Base-by-base conservation (phyloP, 2,888 invertebrate genomes). In the Agrotis puta region DNA sequence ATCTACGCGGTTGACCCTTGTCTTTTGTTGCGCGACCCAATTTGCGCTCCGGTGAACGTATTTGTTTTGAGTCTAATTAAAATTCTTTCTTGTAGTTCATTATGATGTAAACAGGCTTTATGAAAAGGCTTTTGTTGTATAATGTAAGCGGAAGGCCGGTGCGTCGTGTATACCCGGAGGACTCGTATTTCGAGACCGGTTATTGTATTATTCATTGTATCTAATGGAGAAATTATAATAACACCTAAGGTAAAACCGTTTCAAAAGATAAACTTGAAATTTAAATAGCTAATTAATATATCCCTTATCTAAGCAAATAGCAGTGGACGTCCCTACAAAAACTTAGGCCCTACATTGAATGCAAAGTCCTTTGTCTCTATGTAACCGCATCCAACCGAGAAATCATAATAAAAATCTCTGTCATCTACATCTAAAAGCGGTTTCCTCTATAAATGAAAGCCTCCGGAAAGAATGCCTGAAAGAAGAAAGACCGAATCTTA, bases 51-150 rank as follows among this genome's bases (percentile, higher is more conserved):
- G 85, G 76, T 78, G 86, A 86, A 78, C 87, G 85, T 91, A 91
- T 92, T 91, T 92, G 88, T 90, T 90, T 85, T 87, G 81, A 88
- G 88, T 87, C 88, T 90, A 92, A 93, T 93, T 92, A 92, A 91
- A 91, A 90, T 88, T 88, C 88, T 89, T 88, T 85, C 88, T 87
- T 87, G 87, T 88, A 88, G 84, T 89, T 89, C 86, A 87, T 90
- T 88, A 89, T 85, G 84, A 88, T 84, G 84, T 87, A 87, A 87
- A 84, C 85, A 82, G 82, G 75, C 75, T 85, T 88, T 86, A 87
- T 81, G 81, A 85, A 87, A 87, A 84, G 82, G 81, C 74, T 85
- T 84, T 78, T 82, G 57, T 74, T 70, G 73, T 78, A 64, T 87
- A 56, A 70, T 74, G 51, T 75, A 66, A 76, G 57, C 84, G 80